Evolutionary conservation across 2,797 vertebrate species (phyloP).

Genomic region (Notamacropus eugenii): DNA sequence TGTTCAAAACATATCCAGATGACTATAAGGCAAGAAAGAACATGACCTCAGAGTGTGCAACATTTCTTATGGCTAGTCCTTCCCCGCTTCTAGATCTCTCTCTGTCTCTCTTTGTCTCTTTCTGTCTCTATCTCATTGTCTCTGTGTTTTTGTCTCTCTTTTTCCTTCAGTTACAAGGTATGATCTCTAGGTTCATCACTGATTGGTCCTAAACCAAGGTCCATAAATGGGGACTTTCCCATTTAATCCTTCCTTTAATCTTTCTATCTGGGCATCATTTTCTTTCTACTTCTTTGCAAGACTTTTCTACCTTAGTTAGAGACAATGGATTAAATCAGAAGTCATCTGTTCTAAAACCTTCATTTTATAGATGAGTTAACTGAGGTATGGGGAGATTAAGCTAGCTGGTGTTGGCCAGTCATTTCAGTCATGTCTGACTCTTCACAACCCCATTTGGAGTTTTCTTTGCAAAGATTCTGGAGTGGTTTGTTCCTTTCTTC

Average conservation of each 20-base stretch:
- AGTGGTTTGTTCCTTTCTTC: neutral
- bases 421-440: neutral
- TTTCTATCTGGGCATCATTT: neutral
- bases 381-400: neutral
- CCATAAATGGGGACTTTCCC: neutral
- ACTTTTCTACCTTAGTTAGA: neutral
- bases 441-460: neutral
- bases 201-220: neutral
- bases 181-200: neutral
- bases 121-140: neutral
- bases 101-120: neutral
- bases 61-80: neutral
- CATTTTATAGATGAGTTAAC: neutral
- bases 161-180: neutral
- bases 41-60: neutral
- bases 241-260: neutral
- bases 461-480: neutral
- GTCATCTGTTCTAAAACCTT: neutral
- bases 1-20: neutral
- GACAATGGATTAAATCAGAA: neutral
- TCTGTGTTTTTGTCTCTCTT: neutral
- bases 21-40: neutral
- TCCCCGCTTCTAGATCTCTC: neutral
- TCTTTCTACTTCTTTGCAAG: neutral
- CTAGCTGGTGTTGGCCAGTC: neutral